Base-by-base conservation (phyloP, 92 coral and sea anemone genomes). In the Umimayanthus chanpuru region DNA sequence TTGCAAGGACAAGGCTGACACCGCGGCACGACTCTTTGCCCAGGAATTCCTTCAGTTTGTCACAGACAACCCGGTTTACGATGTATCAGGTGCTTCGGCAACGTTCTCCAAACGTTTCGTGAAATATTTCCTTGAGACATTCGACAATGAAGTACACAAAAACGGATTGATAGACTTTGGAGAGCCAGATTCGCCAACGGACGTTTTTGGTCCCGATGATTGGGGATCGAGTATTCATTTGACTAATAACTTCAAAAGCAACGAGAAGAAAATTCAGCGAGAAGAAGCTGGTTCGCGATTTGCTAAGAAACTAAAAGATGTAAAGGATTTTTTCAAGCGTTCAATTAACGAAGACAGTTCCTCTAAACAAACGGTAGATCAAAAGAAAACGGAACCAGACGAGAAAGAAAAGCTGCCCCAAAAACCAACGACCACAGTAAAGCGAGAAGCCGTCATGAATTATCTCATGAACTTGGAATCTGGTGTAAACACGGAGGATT, bases 121-220 rank as follows among this genome's bases (percentile, higher is more conserved):
- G 30, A 98, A 97, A 88, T 94, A 92, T 87, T 97, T 97, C 80
- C 93, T 91, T 41, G 95, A 94, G 75, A 86, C 95, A 11, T 97
- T 97, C 67, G 94, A 94, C 81, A 92, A 81, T 47, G 99, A 97
- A 84, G 94, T 97, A n/a, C 96, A 96, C 65, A 95, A 96, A 79
- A 92, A 92, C 55, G 95, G 95, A 25, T 88, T 94, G 86, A 88
- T 93, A 47, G 98, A 96, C 73, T 87, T 97, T 44, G 95, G 91
- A 9, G 94, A 96, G n/a, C 99, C 99, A 2, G 99, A 97, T n/a
- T 96, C 98, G 21, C 99, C 99, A 26, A 93, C 94, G 73, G 94
- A 94, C 68, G 93, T 93, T 18, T 96, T 96, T 43, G 98, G 96
- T 15, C 97, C 95, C 9, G 98, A 94, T 53, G 98, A 95, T 65